These are phyloP conservation scores for Dolomedes plantarius DNA, from an alignment of 2,888 invertebrate genomes.

Conservation along the genomic window DNA sequence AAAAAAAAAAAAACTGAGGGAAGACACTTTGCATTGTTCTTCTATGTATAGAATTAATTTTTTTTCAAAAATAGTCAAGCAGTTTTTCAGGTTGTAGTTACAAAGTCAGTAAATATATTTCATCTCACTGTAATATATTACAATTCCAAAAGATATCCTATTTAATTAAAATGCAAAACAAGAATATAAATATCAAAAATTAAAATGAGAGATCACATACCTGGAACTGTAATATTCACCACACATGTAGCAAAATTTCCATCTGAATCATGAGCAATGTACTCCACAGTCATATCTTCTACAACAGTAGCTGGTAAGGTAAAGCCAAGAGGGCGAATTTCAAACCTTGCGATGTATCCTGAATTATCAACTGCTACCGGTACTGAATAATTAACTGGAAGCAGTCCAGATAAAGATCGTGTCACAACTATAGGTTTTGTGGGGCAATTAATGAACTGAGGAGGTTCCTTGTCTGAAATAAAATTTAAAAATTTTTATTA, in stretches of 20 bases:
- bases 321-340: constrained; percentile 94
- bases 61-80: too few relatives aligned
- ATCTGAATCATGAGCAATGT: constrained; percentile 97
- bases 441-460: constrained; percentile 96
- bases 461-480: constrained; percentile 90
- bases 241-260: constrained; percentile 98
- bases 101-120: too few relatives aligned
- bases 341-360: constrained; percentile 93
- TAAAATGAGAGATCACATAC: too few relatives aligned
- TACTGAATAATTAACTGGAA: constrained; percentile 94
- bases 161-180: too few relatives aligned
- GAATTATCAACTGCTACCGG: constrained; percentile 97
- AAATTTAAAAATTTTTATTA: too few relatives aligned
- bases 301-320: constrained; percentile 91
- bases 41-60: too few relatives aligned
- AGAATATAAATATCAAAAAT: too few relatives aligned
- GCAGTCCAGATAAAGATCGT: constrained; percentile 88
- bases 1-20: too few relatives aligned
- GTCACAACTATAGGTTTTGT: constrained; percentile 92
- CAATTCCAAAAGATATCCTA: too few relatives aligned
- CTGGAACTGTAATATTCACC: constrained; percentile 94
- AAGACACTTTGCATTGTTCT: too few relatives aligned
- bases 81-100: too few relatives aligned
- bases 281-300: constrained; percentile 93
- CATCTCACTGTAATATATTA: too few relatives aligned